Evolutionary conservation across 2,113 vertebrate species (phyloP).

Genomic region (Panthera uncia): DNA sequence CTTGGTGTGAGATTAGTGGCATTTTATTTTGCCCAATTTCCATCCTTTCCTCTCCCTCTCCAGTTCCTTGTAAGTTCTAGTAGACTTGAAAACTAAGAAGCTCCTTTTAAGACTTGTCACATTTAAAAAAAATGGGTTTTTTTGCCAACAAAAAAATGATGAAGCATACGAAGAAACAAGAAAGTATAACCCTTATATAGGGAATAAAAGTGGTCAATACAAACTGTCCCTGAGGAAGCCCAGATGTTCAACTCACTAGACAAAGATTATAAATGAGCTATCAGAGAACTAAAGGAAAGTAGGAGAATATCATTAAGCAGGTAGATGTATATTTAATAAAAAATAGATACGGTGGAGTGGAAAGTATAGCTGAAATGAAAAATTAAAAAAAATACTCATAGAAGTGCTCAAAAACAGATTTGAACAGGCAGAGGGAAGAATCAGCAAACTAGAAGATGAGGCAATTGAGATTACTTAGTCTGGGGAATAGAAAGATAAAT

Average conservation of each 20-base stretch:
- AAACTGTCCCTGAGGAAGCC: neutral
- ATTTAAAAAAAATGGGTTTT: neutral
- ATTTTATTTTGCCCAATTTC: neutral
- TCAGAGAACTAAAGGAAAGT: neutral
- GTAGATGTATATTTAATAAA: neutral
- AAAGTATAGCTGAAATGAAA: neutral
- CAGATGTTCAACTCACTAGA: neutral
- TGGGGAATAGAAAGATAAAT: neutral
- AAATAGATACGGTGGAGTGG: neutral
- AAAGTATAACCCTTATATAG: neutral
- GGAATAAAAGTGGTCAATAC: neutral
- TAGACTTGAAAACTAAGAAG: neutral
- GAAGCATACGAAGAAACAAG: neutral
- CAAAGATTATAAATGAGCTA: neutral
- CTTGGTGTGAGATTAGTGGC: neutral
- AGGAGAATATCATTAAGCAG: neutral
- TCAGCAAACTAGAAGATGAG: neutral
- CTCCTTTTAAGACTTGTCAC: neutral
- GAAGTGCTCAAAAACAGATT: neutral
- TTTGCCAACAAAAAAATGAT: neutral
- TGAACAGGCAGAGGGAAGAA: neutral
- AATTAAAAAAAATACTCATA: neutral
- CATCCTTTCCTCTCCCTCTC: neutral
- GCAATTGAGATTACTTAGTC: neutral
- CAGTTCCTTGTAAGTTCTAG: neutral